These are phyloP conservation scores for Pseudeuparius sepicola DNA, from an alignment of 2,888 invertebrate genomes.

Conservation along the genomic window DNA sequence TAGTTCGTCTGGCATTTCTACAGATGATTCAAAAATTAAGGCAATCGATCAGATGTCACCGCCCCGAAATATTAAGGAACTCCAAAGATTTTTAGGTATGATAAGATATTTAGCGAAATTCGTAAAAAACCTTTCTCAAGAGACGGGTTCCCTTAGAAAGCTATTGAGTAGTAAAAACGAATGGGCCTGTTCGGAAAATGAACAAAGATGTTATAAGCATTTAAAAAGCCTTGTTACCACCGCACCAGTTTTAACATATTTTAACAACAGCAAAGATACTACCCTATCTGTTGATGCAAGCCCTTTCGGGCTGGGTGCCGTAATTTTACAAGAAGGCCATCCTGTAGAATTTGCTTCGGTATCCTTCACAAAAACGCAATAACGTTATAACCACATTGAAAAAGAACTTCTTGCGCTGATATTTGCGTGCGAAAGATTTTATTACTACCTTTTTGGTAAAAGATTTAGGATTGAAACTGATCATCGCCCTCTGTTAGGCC, in stretches of 20 bases:
- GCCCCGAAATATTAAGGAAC: slow-evolving; percentile 23
- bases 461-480: slow-evolving; percentile 19
- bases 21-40: slow-evolving; percentile 20
- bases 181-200: background rate
- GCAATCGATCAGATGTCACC: slow-evolving; percentile 21
- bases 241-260: slow-evolving; percentile 1
- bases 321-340: slow-evolving; percentile 3
- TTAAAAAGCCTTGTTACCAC: slow-evolving; percentile 1
- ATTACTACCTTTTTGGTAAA: slow-evolving; percentile 16
- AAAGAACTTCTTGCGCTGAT: slow-evolving; percentile 4
- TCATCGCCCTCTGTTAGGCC: slow-evolving; percentile 19
- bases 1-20: slow-evolving; percentile 16
- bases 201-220: background rate
- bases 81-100: slow-evolving; percentile 26
- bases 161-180: slow-evolving; percentile 1
- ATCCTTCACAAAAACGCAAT: slow-evolving; percentile 1
- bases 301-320: slow-evolving; percentile 5
- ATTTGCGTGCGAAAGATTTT: slow-evolving; percentile 1
- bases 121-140: slow-evolving; percentile 24
- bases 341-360: slow-evolving; percentile 9
- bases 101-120: slow-evolving; percentile 26
- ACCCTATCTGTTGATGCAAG: slow-evolving; percentile 6
- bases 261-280: background rate
- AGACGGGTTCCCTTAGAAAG: slow-evolving; percentile 21
- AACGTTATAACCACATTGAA: slow-evolving; percentile 8